Conservation (phyloP, 2,113 vertebrate genomes). For the Isurus oxyrinchus region DNA sequence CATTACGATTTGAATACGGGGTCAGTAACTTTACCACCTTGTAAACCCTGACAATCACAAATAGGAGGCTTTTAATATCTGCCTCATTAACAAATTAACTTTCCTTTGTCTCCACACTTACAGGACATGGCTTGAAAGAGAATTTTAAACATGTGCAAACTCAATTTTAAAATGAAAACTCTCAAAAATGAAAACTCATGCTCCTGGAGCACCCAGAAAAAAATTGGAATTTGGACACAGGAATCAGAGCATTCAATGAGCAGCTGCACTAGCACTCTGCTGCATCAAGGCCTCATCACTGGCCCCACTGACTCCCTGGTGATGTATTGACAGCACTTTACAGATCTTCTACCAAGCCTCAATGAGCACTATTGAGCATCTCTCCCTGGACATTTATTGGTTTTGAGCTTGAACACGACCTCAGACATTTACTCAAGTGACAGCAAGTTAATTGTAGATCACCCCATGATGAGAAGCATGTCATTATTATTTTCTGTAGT, state of each 20-base stretch:
- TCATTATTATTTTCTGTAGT: not conserved
- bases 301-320: not conserved
- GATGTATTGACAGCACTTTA: not conserved
- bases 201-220: not conserved
- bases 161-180: not conserved
- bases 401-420: not conserved
- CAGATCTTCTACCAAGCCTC: not conserved
- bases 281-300: not conserved
- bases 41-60: not conserved
- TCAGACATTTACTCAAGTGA: not conserved
- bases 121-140: not conserved
- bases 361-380: not conserved
- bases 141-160: not conserved
- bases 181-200: not conserved
- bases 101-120: not conserved
- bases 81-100: not conserved
- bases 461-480: not conserved
- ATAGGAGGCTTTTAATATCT: not conserved
- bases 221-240: not conserved
- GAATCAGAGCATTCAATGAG: not conserved
- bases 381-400: slow-evolving; percentile 1
- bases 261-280: not conserved
- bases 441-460: not conserved
- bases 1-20: not conserved
- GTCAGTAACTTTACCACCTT: not conserved